phyloP scores from a whole-genome alignment of 2,888 invertebrate species.

The Drosophila eohydei region DNA sequence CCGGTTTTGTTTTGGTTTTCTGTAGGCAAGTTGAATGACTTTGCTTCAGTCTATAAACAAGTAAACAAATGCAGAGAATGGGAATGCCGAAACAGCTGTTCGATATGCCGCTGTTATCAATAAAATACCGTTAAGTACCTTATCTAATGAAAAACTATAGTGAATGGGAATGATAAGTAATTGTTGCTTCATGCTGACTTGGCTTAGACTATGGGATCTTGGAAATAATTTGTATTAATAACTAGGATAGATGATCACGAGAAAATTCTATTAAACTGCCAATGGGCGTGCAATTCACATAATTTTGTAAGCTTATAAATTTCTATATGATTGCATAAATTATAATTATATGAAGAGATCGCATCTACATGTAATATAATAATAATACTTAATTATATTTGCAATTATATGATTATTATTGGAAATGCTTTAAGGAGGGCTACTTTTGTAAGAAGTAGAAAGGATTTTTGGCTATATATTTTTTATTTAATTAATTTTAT shows the following conservation, averaged over 20 bases:
- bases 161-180: conserved; percentile 5
- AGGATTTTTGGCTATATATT: neutral
- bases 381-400: neutral
- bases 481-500: neutral
- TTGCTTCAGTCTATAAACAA: conserved; percentile 29
- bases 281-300: conserved; percentile 19
- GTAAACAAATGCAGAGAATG: conserved; percentile 29
- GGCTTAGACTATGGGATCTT: neutral
- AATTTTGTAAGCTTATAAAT: conserved; percentile 6
- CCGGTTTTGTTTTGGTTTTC: conserved; percentile 48
- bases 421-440: neutral
- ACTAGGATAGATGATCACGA: conserved; percentile 16
- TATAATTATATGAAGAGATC: neutral
- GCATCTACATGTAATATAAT: neutral
- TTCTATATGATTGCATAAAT: conserved; percentile 9
- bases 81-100: conserved; percentile 15
- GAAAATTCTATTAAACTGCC: neutral
- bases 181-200: neutral
- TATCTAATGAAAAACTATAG: neutral
- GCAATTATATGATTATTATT: neutral
- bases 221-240: conserved; percentile 17
- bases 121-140: neutral
- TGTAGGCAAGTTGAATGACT: conserved; percentile 65
- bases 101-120: conserved; percentile 2
- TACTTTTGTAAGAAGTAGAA: neutral